Base-by-base conservation (phyloP, 1,140 invertebrate genomes). In the Magallana ariakensis region DNA sequence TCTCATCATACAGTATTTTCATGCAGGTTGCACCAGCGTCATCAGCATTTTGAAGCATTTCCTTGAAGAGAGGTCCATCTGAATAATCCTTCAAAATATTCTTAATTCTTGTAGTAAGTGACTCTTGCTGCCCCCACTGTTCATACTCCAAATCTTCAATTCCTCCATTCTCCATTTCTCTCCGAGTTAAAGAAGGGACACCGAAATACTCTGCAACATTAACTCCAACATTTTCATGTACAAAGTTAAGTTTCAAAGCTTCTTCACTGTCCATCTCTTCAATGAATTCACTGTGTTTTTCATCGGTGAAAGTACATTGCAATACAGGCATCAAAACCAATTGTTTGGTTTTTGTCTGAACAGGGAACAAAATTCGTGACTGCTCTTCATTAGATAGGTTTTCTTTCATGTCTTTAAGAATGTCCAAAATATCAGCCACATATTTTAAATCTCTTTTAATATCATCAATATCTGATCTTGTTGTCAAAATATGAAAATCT, bases 41-140 rank as follows among this genome's bases (percentile, higher is more conserved):
- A 86, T 94, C 94, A 46, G 94, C 93, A 89, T 98, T 93, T 86
- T 93, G 93, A 15, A 93, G 80, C n/a, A 93, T 83, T 88, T 93
- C 93, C 85, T 93, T 93, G 13, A 91, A 88, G 33, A 93, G 88
- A 85, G 92, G 88, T 11, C 92, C 93, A 87, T 91, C 92, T 7
- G 91, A 89, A 83, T 93, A 93, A n/a, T 80, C 66, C 22, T 85
- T 62, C 11, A 88, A 19, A 13, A 88, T 3, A 80, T 62, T 70
- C 6, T 33, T 66, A 19, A 88, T 70, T 15, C 87, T 85, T 75
- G 80, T 86, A 15, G 87, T 88, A 16, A 88, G 56, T 13, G 53
- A 15, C 22, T 88, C 87, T 33, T 46, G 22, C 26, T 88, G 87
- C n/a, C 75, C 80, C 53, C 80, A 86, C 4, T 60, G 66, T n/a